Base-by-base conservation (phyloP, 2,888 invertebrate genomes). In the Cepaea hortensis region DNA sequence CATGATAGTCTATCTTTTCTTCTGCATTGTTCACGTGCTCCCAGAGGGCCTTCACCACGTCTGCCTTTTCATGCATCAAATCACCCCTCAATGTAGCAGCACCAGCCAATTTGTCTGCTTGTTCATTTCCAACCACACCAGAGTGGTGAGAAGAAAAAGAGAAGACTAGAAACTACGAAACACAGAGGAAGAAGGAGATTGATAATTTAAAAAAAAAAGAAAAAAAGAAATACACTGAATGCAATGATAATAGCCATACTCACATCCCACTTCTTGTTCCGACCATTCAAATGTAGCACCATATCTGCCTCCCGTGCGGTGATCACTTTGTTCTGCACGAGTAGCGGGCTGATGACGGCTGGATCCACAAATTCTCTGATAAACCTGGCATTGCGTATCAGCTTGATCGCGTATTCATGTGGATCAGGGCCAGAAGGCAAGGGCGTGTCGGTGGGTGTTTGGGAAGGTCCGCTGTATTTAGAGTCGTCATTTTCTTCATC, bases 361-460 rank as follows among this genome's bases (percentile, higher is more conserved):
- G 88, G 87, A 62, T 87, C 76, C 15, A 88, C 88, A 46, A 77
- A 81, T 23, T 87, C n/a, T n/a, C 84, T 68, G 70, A 88, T 88
- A 9, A 81, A 84, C 46, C 77, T 81, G 9, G 50, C 61, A 81
- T 88, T 88, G 23, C 86, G 65, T 20, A 23, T 61, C 50, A 88
- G 82, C 46, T 72, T 79, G 46, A 83, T 77, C 46, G 86, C 88
- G 70, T 87, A 87, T 35, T 87, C 88, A 81, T 87, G 79, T 48
- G 86, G 87, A 72, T 88, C 86, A 48, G 83, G 72, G 4, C 79
- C 65, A 3, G 23, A 73, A 4, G 81, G 82, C 48, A 83, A 15
- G n/a, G 87, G 85, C 3, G 82, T 73, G 61, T 75, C 84, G 13
- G 61, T 15, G 7, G 84, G 81, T 35, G 83, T 82, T 75, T 72